Conservation (phyloP, 1,140 invertebrate genomes). For the Portunus trituberculatus region DNA sequence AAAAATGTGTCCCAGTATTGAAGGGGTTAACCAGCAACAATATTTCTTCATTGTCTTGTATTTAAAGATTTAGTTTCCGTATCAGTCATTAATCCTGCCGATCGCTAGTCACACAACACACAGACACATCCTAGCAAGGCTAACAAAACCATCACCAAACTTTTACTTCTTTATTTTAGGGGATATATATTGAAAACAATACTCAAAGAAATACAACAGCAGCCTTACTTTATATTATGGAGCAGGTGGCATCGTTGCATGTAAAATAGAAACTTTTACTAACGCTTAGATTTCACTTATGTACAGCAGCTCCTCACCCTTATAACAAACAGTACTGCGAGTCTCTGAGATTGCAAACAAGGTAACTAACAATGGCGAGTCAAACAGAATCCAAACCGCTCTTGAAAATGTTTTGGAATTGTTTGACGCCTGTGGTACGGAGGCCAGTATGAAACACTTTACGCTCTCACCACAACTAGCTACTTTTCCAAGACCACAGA, state of each 20-base stretch:
- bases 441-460: not conserved
- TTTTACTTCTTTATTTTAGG: constrained; percentile 63
- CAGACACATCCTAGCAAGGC: not conserved
- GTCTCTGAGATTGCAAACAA: constrained; percentile 3
- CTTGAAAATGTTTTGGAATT: not conserved
- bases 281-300: not conserved
- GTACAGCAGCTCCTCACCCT: constrained; percentile 5
- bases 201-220: constrained; percentile 3
- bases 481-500: not conserved
- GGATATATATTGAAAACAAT: constrained; percentile 67
- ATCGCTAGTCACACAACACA: not conserved
- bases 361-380: not conserved
- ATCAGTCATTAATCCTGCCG: not conserved
- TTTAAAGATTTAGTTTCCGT: too few relatives aligned
- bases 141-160: not conserved
- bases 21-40: too few relatives aligned
- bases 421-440: not conserved
- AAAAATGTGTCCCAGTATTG: too few relatives aligned
- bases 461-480: not conserved
- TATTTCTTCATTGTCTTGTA: too few relatives aligned
- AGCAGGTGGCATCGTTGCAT: not conserved
- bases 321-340: not conserved
- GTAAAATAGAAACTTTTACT: not conserved
- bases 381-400: not conserved
- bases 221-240: not conserved